Conservation (phyloP, 2,113 vertebrate species). For the Copsychus sechellarum region DNA sequence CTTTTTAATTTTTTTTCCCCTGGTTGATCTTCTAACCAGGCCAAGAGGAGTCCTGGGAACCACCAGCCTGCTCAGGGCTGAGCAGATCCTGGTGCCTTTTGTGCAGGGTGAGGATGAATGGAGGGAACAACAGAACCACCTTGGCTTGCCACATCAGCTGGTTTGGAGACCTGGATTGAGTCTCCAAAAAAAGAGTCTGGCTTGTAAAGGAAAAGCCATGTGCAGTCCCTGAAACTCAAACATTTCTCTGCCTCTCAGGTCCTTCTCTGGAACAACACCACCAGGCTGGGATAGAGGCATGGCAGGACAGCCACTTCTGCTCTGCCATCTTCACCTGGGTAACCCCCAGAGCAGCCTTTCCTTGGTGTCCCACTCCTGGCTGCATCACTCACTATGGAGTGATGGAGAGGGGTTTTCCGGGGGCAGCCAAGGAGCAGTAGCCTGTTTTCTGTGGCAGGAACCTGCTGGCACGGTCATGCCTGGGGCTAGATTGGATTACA, state of each 20-base stretch:
- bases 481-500: not conserved
- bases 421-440: slow-evolving; percentile 9
- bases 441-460: not conserved
- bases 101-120: not conserved
- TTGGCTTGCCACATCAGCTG: not conserved
- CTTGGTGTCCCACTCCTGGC: not conserved
- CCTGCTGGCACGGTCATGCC: not conserved
- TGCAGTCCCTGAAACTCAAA: not conserved
- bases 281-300: not conserved
- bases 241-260: not conserved
- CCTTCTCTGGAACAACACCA: not conserved
- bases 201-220: not conserved
- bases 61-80: not conserved
- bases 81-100: not conserved
- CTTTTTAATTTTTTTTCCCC: not conserved
- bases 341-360: not conserved
- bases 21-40: not conserved
- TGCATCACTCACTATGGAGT: not conserved
- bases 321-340: not conserved
- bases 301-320: not conserved
- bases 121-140: not conserved
- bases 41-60: not conserved
- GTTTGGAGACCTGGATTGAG: not conserved
- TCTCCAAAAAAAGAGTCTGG: not conserved
- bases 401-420: not conserved